These are phyloP conservation scores for Apomyelois bistriatella DNA, from an alignment of 2,888 invertebrate genomes.

Conservation along the genomic window DNA sequence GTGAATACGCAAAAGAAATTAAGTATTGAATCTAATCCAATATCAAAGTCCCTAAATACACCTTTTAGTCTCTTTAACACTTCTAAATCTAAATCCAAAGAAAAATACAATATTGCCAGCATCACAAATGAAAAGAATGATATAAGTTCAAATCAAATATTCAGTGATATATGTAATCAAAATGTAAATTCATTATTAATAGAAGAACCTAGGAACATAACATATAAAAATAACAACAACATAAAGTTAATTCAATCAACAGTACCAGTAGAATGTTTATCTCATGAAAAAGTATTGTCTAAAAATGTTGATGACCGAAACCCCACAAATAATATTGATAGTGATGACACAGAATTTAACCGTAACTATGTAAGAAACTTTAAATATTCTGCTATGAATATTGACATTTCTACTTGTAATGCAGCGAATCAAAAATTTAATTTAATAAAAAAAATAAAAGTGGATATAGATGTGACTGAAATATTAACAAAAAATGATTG, in stretches of 20 bases:
- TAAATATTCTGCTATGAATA: constrained; percentile 40
- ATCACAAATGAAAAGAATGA: too few relatives aligned
- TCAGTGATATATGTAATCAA: not conserved
- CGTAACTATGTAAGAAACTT: constrained; percentile 33
- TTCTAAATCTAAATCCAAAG: not conserved
- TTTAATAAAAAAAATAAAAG: constrained; percentile 49
- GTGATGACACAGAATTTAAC: not conserved
- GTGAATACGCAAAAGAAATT: not conserved
- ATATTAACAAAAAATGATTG: constrained; percentile 29
- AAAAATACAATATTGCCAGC: not conserved
- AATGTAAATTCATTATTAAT: not conserved
- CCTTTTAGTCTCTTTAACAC: not conserved
- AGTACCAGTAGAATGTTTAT: not conserved
- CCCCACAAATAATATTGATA: not conserved
- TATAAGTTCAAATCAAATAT: too few relatives aligned
- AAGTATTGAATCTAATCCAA: not conserved
- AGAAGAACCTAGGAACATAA: not conserved
- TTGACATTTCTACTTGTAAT: constrained; percentile 41
- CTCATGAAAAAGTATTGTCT: not conserved
- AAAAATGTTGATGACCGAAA: not conserved
- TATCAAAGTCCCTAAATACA: not conserved
- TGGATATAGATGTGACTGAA: constrained; percentile 57
- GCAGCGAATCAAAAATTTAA: constrained; percentile 35
- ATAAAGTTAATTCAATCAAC: not conserved
- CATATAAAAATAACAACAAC: not conserved